A percentile compares a stretch with the other conserved stretches of the same genome.
phyloP scores from a whole-genome alignment of 1,140 invertebrate species.

The Muscidifurax raptorellus region DNA sequence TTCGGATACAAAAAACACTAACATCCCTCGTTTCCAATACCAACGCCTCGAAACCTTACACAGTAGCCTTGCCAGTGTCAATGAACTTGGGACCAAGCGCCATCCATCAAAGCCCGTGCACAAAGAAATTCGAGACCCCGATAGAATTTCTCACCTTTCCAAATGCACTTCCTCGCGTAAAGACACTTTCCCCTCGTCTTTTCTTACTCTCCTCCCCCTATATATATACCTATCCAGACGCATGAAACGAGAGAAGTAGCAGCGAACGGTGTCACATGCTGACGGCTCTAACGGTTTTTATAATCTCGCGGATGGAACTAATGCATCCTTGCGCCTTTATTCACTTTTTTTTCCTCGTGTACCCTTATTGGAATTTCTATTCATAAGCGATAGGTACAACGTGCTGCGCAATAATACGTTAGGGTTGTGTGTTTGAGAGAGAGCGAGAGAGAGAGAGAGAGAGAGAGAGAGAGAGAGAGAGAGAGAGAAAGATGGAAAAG shows the following conservation, averaged over 20 bases:
- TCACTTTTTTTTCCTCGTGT: not conserved
- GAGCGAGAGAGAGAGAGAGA: no score
- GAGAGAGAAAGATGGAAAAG: not conserved
- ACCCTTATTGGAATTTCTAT: not conserved
- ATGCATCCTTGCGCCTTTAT: not conserved
- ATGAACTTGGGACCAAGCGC: not conserved
- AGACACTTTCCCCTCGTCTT: not conserved
- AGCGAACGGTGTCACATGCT: not conserved
- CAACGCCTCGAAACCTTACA: no score
- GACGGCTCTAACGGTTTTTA: not conserved
- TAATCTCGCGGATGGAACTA: not conserved
- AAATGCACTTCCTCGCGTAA: not conserved
- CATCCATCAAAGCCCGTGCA: not conserved
- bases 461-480: no score
- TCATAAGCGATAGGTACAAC: not conserved
- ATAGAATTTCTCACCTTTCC: not conserved
- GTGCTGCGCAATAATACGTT: not conserved
- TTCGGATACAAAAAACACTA: no score
- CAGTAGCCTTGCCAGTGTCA: not conserved
- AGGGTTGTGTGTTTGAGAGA: no score
- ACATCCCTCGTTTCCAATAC: not conserved
- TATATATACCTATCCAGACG: not conserved
- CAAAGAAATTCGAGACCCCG: not conserved
- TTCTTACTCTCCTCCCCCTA: not conserved
- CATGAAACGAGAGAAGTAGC: not conserved